Conservation (phyloP, 2,113 vertebrate species). For the Nansenia antarctica region DNA sequence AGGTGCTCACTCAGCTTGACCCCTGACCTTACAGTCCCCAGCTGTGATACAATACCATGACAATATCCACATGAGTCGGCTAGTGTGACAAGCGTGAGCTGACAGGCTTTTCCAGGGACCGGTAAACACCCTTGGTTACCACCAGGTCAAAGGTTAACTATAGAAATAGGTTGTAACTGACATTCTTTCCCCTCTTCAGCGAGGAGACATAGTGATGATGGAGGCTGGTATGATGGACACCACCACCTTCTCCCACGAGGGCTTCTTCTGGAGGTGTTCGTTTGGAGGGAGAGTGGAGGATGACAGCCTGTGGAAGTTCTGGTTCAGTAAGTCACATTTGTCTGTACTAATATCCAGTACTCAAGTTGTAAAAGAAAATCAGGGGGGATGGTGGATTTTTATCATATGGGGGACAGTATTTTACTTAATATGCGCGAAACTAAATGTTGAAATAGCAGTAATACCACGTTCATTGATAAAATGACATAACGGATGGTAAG, state of each 20-base stretch:
- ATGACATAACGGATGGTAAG: too few species aligned
- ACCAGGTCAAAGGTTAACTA: background rate
- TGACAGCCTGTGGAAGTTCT: conserved; percentile 83
- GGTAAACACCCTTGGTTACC: too few species aligned
- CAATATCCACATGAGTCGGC: background rate
- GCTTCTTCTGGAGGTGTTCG: conserved; percentile 95
- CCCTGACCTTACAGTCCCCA: background rate
- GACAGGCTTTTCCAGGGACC: background rate
- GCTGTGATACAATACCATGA: background rate
- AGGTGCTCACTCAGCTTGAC: background rate
- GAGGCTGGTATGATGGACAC: background rate
- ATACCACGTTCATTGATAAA: too few species aligned
- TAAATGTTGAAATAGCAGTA: too few species aligned
- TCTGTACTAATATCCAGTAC: too few species aligned
- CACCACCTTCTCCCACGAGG: conserved; percentile 86
- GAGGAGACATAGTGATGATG: conserved; percentile 31
- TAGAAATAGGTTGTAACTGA: background rate
- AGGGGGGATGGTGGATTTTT: too few species aligned
- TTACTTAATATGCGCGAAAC: too few species aligned
- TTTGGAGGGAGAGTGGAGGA: conserved; percentile 73
- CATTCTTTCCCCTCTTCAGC: conserved; percentile 39
- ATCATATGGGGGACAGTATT: too few species aligned
- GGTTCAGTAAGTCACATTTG: conserved; percentile 86
- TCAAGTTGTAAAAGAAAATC: too few species aligned
- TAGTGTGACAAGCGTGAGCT: background rate